Conservation (phyloP, 2,797 vertebrate genomes). For the Heliangelus exortis region DNA sequence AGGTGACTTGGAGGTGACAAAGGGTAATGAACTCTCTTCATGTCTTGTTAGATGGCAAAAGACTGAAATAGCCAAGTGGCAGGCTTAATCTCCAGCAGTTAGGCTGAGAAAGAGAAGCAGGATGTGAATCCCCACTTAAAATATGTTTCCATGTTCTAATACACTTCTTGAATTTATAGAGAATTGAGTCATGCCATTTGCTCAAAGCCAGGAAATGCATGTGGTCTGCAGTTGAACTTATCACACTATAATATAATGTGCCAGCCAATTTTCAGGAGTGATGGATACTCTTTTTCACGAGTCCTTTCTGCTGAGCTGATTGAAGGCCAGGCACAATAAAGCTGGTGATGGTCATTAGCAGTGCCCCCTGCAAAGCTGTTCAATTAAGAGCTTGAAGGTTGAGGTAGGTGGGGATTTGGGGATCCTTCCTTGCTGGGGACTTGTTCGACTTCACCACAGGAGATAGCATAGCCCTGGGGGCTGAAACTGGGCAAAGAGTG, state of each 20-base stretch:
- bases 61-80: conserved; percentile 45
- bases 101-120: conserved; percentile 68
- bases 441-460: not conserved
- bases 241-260: conserved; percentile 63
- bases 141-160: conserved; percentile 72
- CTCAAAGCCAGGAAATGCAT: conserved; percentile 70
- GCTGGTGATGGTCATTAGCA: not conserved
- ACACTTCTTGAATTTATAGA: conserved; percentile 74
- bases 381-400: not conserved
- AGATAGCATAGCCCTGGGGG: not conserved
- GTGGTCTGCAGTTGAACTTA: conserved; percentile 72
- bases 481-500: not conserved
- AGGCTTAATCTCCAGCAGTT: conserved; percentile 72
- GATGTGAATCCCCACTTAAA: conserved; percentile 74
- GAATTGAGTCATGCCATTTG: conserved; percentile 72
- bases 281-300: conserved; percentile 60
- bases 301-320: conserved; percentile 54
- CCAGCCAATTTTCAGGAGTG: conserved; percentile 70
- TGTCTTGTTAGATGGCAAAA: conserved; percentile 44
- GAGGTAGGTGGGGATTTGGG: not conserved
- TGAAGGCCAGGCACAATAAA: conserved; percentile 15
- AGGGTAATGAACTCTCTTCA: conserved; percentile 55
- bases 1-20: conserved; percentile 12
- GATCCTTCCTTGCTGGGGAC: not conserved
- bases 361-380: not conserved